Base-by-base conservation (phyloP, 2,888 invertebrate genomes). In the Eupithecia pulchellata region DNA sequence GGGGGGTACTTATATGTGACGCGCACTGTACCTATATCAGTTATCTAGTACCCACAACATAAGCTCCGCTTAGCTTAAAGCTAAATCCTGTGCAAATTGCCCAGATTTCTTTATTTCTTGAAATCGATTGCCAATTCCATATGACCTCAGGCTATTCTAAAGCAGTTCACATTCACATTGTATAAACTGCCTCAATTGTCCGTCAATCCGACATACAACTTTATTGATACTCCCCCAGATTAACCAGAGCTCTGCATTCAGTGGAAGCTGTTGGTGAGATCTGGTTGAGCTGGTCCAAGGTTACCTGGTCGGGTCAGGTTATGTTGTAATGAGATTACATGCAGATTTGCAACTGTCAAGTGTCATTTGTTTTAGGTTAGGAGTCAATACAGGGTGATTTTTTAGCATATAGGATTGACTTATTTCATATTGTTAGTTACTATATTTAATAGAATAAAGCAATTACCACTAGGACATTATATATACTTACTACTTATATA, bases 181-280 rank as follows among this genome's bases (percentile, higher is more conserved):
- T 65, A 73, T 75, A 71, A 58, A 75, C 71, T 75, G 30, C 25
- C 67, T 72, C 74, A 68, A 75, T 78, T 79, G 79, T 78, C 75
- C 73, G 75, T 78, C 78, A 79, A 74, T 77, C 74, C 69, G 34
- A 64, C 64, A 64, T 71, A 76, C 76, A 77, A 74, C 77, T 75
- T 75, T 77, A 79, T 79, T 74, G 75, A 71, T 75, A 73, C 64
- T 17, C 14, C 3, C 20, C 77, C 77, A 74, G 47, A 36, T 5
- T 62, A 68, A 36, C 4, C 8, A 55, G 71, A 69, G 4, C 73
- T 68, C 25, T 69, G 20, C 32, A 42, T 36, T 30, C 29, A 57
- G 67, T 52, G 14, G 13, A 52, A 14, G 13, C 30, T 20, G 52
- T 27, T 61, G 17, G 11, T 30, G 25, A 64, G 29, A 68, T 66